phyloP scores from a whole-genome alignment of 2,113 vertebrate genomes.

The Antigone vipio region DNA sequence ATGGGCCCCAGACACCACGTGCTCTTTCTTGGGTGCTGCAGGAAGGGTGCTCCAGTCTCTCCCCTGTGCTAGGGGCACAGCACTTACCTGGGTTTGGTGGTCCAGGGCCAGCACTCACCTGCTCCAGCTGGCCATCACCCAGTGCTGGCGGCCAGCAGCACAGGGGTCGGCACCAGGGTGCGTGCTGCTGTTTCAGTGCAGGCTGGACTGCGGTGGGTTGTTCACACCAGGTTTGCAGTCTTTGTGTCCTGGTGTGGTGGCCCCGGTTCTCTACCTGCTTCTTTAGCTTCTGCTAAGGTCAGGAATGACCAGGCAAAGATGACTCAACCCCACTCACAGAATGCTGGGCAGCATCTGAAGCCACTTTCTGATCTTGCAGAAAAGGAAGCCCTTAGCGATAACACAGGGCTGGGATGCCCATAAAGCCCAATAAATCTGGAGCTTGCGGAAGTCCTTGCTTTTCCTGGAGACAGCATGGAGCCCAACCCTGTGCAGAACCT shows the following conservation, averaged over 20 bases:
- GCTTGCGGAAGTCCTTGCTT: background rate
- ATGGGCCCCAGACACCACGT: rapidly evolving
- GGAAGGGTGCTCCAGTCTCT: background rate
- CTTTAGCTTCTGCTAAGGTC: background rate
- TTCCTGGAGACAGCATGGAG: background rate
- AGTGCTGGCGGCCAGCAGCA: background rate
- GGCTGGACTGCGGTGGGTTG: background rate
- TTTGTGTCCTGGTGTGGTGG: background rate
- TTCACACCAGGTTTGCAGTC: background rate
- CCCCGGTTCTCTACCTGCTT: background rate
- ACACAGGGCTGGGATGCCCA: background rate
- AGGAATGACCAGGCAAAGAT: background rate
- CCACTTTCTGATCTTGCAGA: background rate
- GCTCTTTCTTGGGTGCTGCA: background rate
- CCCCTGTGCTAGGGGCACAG: too few relatives aligned
- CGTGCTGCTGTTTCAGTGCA: rapidly evolving
- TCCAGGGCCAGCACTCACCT: background rate
- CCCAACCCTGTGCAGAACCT: background rate
- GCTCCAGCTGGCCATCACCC: background rate
- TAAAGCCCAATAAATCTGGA: background rate
- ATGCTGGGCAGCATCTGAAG: background rate
- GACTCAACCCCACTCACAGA: background rate
- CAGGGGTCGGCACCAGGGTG: rapidly evolving
- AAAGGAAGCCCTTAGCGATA: background rate
- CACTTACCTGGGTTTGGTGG: too few relatives aligned